A percentile compares a stretch with the other conserved stretches of the same genome.
These are phyloP conservation scores for Meandrusa payeni DNA, from an alignment of 2,888 invertebrate species.

Conservation along the genomic window DNA sequence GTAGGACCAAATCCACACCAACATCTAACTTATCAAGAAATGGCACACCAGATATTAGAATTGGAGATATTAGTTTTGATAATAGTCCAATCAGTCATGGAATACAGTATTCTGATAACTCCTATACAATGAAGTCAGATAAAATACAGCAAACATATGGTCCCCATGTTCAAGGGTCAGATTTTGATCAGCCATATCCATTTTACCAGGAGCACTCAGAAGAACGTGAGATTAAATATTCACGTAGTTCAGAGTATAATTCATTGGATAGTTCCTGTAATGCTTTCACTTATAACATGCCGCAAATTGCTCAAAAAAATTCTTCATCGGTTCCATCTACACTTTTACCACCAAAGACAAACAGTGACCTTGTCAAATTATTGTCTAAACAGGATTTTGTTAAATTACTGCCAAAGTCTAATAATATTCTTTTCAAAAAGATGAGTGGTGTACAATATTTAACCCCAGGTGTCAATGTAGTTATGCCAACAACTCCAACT, in stretches of 20 bases:
- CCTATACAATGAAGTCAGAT: constrained; percentile 55
- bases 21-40: constrained; percentile 52
- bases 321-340: constrained; percentile 42
- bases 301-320: constrained; percentile 45
- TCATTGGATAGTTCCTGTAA: constrained; percentile 49
- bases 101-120: constrained; percentile 42
- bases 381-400: constrained; percentile 58
- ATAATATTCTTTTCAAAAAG: constrained; percentile 67
- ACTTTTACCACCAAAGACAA: constrained; percentile 40
- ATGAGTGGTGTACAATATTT: constrained; percentile 61
- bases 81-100: constrained; percentile 40
- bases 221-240: constrained; percentile 68
- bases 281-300: constrained; percentile 52
- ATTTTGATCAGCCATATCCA: constrained; percentile 57
- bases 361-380: constrained; percentile 54
- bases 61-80: constrained; percentile 58
- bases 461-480: constrained; percentile 52
- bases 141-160: constrained; percentile 57
- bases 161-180: constrained; percentile 41
- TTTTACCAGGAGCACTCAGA: constrained; percentile 63
- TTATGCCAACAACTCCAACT: constrained; percentile 57
- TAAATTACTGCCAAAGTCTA: constrained; percentile 61
- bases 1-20: constrained; percentile 53
- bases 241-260: constrained; percentile 66
- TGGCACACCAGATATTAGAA: constrained; percentile 52